phyloP scores from a whole-genome alignment of 2,797 vertebrate species.

The Galaxias olidus region DNA sequence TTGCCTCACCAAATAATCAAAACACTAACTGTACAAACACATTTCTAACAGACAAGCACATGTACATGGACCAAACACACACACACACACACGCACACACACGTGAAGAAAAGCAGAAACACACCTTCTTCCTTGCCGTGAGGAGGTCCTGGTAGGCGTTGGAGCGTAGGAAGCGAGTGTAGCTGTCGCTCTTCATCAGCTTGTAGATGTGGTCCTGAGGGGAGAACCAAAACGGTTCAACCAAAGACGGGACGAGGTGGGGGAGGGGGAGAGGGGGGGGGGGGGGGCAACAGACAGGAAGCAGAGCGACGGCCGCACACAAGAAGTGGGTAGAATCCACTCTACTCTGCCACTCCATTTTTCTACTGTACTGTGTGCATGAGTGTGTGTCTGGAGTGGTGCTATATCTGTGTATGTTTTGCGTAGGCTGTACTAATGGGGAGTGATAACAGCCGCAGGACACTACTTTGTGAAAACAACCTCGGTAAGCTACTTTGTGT shows the following conservation, averaged over 20 bases:
- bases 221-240: neutral
- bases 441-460: too few species aligned
- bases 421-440: too few species aligned
- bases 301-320: neutral
- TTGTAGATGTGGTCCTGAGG: conserved; percentile 98
- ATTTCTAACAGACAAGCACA: neutral
- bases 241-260: neutral
- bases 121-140: conserved; percentile 93
- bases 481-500: too few species aligned
- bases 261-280: neutral
- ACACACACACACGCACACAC: conserved; percentile 19
- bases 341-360: too few species aligned
- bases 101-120: too few species aligned
- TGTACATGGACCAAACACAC: neutral
- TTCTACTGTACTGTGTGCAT: too few species aligned
- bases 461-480: too few species aligned
- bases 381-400: too few species aligned
- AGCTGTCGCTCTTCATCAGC: conserved; percentile 99
- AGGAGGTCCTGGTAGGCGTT: conserved; percentile 95
- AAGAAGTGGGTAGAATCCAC: neutral
- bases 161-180: conserved; percentile 93
- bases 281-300: neutral
- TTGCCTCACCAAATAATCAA: too few species aligned
- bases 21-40: conserved; percentile 6
- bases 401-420: too few species aligned